Evolutionary conservation across 1,140 invertebrate species (phyloP).

Genomic region (Forficula auricularia): DNA sequence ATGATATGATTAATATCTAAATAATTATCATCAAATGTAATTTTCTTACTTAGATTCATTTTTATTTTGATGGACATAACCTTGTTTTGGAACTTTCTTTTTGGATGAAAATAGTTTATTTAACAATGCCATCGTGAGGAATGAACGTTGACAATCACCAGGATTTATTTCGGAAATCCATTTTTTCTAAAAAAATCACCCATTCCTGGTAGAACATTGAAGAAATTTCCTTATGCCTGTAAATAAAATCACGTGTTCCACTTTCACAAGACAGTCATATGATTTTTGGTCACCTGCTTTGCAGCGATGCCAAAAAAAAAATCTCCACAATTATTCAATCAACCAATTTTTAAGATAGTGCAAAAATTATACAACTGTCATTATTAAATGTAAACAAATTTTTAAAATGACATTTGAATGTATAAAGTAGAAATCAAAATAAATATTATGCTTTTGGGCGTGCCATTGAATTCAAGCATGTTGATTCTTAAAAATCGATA

Average conservation of each 20-base stretch:
- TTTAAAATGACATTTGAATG: too few species aligned
- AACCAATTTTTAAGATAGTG: too few species aligned
- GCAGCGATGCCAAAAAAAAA: too few species aligned
- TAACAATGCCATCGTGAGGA: slow-evolving; percentile 29
- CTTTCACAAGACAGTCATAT: slow-evolving; percentile 28
- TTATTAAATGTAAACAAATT: too few species aligned
- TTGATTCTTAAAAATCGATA: too few species aligned
- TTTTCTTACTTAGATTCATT: slow-evolving; percentile 16
- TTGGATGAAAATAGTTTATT: slow-evolving; percentile 26
- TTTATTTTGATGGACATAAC: too few species aligned
- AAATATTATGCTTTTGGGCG: too few species aligned
- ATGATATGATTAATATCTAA: slow-evolving; percentile 14
- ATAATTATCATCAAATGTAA: slow-evolving; percentile 7
- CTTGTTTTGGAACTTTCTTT: slow-evolving; percentile 13
- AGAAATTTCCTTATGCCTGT: slow-evolving; percentile 25
- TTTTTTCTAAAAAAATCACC: slow-evolving; percentile 24
- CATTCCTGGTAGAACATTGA: slow-evolving; percentile 21
- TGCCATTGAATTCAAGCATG: too few species aligned
- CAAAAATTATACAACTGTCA: too few species aligned
- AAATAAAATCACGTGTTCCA: slow-evolving; percentile 35
- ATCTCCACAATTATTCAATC: too few species aligned
- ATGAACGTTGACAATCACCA: slow-evolving; percentile 15
- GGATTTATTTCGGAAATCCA: slow-evolving; percentile 23
- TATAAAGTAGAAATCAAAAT: too few species aligned
- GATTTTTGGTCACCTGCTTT: slow-evolving; percentile 21